These are phyloP conservation scores for Sclerurus mexicanus DNA, from an alignment of 2,113 vertebrate species.

Conservation along the genomic window DNA sequence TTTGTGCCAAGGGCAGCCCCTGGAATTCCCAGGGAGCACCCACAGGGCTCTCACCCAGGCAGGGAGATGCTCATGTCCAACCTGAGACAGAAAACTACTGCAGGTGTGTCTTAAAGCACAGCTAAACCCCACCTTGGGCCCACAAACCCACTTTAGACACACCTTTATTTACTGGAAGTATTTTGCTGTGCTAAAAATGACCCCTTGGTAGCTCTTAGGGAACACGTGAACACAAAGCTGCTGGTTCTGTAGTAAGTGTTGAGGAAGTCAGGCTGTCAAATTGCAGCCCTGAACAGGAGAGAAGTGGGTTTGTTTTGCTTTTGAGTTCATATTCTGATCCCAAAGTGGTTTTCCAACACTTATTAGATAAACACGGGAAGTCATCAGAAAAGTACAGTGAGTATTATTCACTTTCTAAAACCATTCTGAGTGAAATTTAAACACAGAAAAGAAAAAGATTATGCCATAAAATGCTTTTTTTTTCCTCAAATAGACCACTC, in stretches of 20 bases:
- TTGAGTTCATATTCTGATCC: not conserved
- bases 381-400: not conserved
- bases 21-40: not conserved
- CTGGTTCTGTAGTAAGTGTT: not conserved
- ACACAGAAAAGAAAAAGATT: not conserved
- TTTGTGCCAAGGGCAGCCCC: not conserved
- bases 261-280: not conserved
- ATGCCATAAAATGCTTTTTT: not conserved
- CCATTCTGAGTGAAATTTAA: not conserved
- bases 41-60: not conserved
- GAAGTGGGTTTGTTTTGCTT: not conserved
- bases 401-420: not conserved
- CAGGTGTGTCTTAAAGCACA: not conserved
- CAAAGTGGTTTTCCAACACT: not conserved
- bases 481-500: not conserved
- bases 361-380: not conserved
- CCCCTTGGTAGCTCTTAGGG: not conserved
- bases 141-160: fast-evolving
- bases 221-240: not conserved
- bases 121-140: fast-evolving
- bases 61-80: not conserved
- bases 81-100: not conserved
- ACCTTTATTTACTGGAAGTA: not conserved
- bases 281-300: not conserved
- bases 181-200: not conserved